These are phyloP conservation scores for Anoplolepis gracilipes DNA, from an alignment of 1,140 invertebrate species.

Conservation along the genomic window DNA sequence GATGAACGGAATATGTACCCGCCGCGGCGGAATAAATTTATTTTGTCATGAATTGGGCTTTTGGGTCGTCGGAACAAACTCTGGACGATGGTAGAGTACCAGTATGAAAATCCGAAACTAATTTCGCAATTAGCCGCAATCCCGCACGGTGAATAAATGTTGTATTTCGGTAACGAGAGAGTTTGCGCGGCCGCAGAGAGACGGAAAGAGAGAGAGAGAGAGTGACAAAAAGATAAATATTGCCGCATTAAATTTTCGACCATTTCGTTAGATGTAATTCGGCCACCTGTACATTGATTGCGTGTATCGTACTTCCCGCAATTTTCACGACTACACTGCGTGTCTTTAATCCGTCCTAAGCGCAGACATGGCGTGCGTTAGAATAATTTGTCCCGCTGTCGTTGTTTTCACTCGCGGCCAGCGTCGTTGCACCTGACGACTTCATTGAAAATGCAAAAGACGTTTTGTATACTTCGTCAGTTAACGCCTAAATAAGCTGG, in stretches of 20 bases:
- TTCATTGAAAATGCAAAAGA: slow-evolving; percentile 62
- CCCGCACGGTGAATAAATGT: slow-evolving; percentile 55
- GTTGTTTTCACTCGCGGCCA: slow-evolving; percentile 49
- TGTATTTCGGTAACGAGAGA: slow-evolving; percentile 57
- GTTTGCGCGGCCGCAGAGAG: slow-evolving; percentile 4
- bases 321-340: slow-evolving; percentile 34
- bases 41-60: slow-evolving; percentile 57
- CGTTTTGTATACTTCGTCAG: slow-evolving; percentile 49
- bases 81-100: slow-evolving; percentile 6
- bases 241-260: slow-evolving; percentile 42
- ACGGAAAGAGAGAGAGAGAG: background rate
- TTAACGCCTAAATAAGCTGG: slow-evolving; percentile 47
- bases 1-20: slow-evolving; percentile 26
- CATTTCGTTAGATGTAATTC: slow-evolving; percentile 27
- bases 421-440: slow-evolving; percentile 43
- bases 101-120: slow-evolving; percentile 56
- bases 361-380: slow-evolving; percentile 45
- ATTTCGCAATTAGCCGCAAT: slow-evolving; percentile 57
- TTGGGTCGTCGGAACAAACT: slow-evolving; percentile 42
- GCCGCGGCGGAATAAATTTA: slow-evolving; percentile 45
- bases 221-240: slow-evolving; percentile 53
- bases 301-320: slow-evolving; percentile 27
- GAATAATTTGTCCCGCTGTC: slow-evolving; percentile 60
- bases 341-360: background rate
- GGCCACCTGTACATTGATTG: slow-evolving; percentile 50